Evolutionary conservation across 2,113 vertebrate species (phyloP).

Genomic region (Meriones unguiculatus): DNA sequence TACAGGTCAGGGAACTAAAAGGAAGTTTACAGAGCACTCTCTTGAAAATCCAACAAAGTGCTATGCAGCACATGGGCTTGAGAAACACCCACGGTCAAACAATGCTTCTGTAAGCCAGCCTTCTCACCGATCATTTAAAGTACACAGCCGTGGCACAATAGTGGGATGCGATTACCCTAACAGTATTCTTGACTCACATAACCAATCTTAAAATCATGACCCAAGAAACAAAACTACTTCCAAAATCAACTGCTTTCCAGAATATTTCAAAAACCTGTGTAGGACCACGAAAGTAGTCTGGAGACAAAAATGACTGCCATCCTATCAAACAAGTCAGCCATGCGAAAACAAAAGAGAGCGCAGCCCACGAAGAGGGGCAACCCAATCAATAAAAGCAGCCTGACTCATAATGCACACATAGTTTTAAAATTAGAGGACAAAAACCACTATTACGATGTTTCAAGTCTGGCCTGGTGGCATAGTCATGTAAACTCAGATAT

Average conservation of each 20-base stretch:
- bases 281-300: background rate
- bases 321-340: background rate
- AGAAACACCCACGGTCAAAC: background rate
- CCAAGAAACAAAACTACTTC: slow-evolving; percentile 11
- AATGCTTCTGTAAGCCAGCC: background rate
- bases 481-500: background rate
- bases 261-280: background rate
- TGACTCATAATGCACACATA: background rate
- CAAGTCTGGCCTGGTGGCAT: too few species aligned
- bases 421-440: background rate
- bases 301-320: background rate
- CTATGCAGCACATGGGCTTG: background rate
- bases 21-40: background rate
- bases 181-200: background rate
- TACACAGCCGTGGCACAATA: background rate
- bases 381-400: background rate
- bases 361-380: background rate
- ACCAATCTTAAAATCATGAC: slow-evolving; percentile 11
- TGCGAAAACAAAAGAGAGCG: background rate
- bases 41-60: background rate
- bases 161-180: background rate
- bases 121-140: background rate
- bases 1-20: background rate
- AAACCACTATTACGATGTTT: background rate
- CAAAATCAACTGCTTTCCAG: slow-evolving; percentile 28